Evolutionary conservation across 2,888 invertebrate species (phyloP).

Genomic region (Galeruca laticollis): DNA sequence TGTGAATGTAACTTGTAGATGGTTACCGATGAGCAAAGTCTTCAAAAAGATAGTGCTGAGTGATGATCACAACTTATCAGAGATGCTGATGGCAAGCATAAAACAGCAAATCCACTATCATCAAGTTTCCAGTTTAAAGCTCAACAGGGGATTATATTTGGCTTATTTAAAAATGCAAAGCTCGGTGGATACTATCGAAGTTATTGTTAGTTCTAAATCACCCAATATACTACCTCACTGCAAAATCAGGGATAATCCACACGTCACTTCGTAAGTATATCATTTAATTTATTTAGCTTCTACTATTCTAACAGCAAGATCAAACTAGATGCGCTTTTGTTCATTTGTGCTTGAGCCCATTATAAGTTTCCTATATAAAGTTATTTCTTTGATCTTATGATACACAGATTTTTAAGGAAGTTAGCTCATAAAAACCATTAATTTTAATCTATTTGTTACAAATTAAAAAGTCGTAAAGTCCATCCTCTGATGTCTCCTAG

Average conservation of each 20-base stretch:
- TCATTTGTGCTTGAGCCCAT: too few species aligned
- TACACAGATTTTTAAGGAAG: too few species aligned
- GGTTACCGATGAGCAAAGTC: slow-evolving; percentile 87
- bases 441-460: too few species aligned
- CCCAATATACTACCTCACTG: slow-evolving; percentile 96
- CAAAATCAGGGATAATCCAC: slow-evolving; percentile 93
- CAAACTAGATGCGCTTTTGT: too few species aligned
- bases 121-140: slow-evolving; percentile 84
- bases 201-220: slow-evolving; percentile 91
- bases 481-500: too few species aligned
- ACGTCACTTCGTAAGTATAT: slow-evolving; percentile 87
- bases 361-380: too few species aligned
- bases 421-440: too few species aligned
- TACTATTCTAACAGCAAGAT: too few species aligned
- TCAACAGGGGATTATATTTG: slow-evolving; percentile 91
- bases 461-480: too few species aligned
- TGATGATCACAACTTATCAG: slow-evolving; percentile 82
- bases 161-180: slow-evolving; percentile 97
- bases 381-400: too few species aligned
- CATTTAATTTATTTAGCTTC: slow-evolving; percentile 48
- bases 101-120: slow-evolving; percentile 82
- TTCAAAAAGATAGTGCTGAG: slow-evolving; percentile 80
- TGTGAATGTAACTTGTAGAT: slow-evolving; percentile 61
- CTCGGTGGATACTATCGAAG: slow-evolving; percentile 93
- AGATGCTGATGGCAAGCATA: slow-evolving; percentile 88